Evolutionary conservation across 2,888 invertebrate genomes (phyloP).

Genomic region (Lucinisca nassula): DNA sequence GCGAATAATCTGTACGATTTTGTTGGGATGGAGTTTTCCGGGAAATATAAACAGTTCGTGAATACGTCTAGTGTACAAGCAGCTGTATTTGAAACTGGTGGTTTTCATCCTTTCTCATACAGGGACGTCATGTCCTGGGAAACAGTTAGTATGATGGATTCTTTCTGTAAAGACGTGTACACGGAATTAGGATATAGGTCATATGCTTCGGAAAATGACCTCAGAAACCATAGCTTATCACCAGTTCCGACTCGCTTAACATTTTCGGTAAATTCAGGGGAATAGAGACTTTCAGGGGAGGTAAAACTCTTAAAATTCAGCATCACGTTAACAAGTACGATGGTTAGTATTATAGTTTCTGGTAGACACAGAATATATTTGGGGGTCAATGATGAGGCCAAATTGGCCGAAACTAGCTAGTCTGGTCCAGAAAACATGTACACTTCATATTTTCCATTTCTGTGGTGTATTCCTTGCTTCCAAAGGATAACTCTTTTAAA

Average conservation of each 20-base stretch:
- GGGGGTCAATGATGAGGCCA: too few species aligned
- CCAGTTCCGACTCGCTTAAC: background rate
- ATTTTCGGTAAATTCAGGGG: too few species aligned
- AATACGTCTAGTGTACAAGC: background rate
- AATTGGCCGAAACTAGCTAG: too few species aligned
- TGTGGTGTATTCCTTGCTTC: too few species aligned
- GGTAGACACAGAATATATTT: too few species aligned
- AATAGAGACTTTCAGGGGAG: too few species aligned
- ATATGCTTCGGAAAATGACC: background rate
- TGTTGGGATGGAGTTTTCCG: background rate
- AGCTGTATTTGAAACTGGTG: background rate
- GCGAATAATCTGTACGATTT: background rate
- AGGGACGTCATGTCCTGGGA: background rate
- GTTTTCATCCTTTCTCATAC: background rate
- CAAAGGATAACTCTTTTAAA: too few species aligned
- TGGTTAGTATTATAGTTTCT: too few species aligned
- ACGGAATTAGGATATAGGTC: background rate
- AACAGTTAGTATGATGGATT: background rate
- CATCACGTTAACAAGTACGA: too few species aligned
- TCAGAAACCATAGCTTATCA: background rate
- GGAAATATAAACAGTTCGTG: background rate
- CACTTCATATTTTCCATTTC: too few species aligned
- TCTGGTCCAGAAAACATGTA: too few species aligned
- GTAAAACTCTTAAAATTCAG: too few species aligned
- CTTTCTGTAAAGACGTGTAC: background rate